phyloP scores from a whole-genome alignment of 1,140 invertebrate genomes.

The Melitaea cinxia region DNA sequence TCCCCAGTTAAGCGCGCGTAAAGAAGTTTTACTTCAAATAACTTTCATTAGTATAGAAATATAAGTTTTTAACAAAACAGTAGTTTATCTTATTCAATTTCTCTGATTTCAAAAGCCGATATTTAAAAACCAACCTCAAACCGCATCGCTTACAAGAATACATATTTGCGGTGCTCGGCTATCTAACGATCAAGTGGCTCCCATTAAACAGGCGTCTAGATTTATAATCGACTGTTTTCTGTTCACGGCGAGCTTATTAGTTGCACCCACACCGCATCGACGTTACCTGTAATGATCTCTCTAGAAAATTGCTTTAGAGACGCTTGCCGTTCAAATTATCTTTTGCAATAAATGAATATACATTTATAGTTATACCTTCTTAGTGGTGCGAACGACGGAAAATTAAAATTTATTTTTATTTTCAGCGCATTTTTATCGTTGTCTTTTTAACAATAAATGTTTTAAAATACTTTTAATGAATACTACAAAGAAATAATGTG shows the following conservation, averaged over 20 bases:
- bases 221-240: conserved; percentile 46
- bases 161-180: conserved; percentile 16
- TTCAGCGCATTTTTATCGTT: too few relatives aligned
- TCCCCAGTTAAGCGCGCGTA: too few relatives aligned
- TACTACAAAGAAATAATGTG: too few relatives aligned
- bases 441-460: too few relatives aligned
- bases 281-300: conserved; percentile 39
- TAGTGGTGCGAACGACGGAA: neutral
- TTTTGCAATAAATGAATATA: conserved; percentile 13
- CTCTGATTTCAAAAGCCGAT: too few relatives aligned
- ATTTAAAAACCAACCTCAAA: conserved; percentile 11
- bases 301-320: conserved; percentile 41
- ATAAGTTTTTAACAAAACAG: too few relatives aligned
- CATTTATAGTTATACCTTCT: too few relatives aligned
- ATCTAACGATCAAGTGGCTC: conserved; percentile 34
- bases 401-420: neutral
- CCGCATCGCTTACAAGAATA: conserved; percentile 10
- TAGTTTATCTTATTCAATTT: too few relatives aligned
- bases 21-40: too few relatives aligned
- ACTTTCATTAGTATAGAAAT: neutral
- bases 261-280: conserved; percentile 35
- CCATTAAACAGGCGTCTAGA: conserved; percentile 42
- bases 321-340: conserved; percentile 38
- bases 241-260: conserved; percentile 40
- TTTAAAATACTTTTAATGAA: too few relatives aligned